Percentiles rank a stretch among this genome's conserved stretches.
Conservation (phyloP, 1,140 invertebrate genomes). For the Nasonia vitripennis region DNA sequence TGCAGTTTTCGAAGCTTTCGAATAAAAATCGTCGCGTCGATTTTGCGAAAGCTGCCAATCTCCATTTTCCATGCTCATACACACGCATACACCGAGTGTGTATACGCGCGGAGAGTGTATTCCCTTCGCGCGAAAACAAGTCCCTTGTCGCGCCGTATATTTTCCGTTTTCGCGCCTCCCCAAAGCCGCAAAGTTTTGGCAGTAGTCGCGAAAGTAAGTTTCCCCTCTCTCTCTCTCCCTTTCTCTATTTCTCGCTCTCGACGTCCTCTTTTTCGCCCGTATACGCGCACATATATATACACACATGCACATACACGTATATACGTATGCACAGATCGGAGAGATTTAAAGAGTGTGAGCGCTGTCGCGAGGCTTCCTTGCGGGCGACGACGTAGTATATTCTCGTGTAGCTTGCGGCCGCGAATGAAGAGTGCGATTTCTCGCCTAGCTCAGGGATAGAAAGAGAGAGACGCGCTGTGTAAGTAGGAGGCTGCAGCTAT, state of each 20-base stretch:
- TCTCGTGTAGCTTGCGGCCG: conserved; percentile 66
- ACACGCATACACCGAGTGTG: no score
- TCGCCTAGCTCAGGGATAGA: not conserved
- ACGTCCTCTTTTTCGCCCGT: not conserved
- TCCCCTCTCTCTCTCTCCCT: not conserved
- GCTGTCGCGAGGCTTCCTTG: not conserved
- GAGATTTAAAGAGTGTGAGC: conserved; percentile 25
- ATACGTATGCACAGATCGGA: not conserved
- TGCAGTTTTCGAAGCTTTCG: no score
- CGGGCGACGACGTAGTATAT: conserved; percentile 61
- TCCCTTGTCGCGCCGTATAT: conserved; percentile 27
- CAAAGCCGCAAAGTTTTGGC: conserved; percentile 47
- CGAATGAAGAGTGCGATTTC: conserved; percentile 27
- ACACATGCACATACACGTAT: not conserved
- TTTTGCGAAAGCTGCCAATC: conserved; percentile 39
- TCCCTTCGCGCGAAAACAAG: conserved; percentile 21
- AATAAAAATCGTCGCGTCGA: not conserved
- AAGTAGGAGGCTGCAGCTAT: not conserved
- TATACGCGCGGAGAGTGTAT: not conserved
- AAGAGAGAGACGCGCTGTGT: not conserved
- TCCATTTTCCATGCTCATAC: conserved; percentile 40
- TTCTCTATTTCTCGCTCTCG: not conserved
- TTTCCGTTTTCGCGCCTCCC: conserved; percentile 5
- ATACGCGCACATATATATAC: not conserved
- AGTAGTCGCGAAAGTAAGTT: conserved; percentile 28